Conservation (phyloP, 2,888 invertebrate genomes). For the Sarcophaga rosellei region DNA sequence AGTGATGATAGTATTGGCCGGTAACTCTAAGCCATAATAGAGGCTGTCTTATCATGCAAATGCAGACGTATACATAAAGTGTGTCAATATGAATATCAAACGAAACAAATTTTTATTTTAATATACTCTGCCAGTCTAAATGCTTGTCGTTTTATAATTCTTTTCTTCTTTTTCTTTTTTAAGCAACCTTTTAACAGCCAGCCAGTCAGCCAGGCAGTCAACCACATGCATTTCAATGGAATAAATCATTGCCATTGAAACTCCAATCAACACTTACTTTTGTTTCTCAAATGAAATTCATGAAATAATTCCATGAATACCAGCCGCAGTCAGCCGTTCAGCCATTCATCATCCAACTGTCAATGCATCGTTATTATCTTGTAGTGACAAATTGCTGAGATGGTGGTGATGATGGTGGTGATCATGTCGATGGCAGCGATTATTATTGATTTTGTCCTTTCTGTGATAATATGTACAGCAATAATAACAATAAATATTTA, state of each 20-base stretch:
- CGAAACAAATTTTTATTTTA: no score
- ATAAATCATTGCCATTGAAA: neutral
- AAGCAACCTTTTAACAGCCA: neutral
- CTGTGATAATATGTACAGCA: slow-evolving; percentile 22
- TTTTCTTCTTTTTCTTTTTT: neutral
- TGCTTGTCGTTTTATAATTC: neutral
- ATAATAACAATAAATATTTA: slow-evolving; percentile 28
- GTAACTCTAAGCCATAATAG: no score
- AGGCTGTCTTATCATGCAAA: no score
- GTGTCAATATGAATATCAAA: no score
- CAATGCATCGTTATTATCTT: slow-evolving; percentile 41
- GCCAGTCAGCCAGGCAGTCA: neutral
- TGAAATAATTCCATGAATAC: slow-evolving; percentile 5
- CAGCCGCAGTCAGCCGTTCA: neutral
- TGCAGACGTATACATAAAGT: no score
- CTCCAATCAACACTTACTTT: slow-evolving; percentile 13
- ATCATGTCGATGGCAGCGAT: neutral
- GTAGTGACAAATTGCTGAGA: slow-evolving; percentile 48
- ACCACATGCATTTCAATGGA: neutral
- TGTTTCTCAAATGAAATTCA: neutral
- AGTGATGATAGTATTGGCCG: no score
- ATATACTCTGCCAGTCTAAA: neutral
- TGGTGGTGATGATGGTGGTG: slow-evolving; percentile 19
- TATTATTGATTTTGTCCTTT: neutral
- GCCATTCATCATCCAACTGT: slow-evolving; percentile 31